A percentile compares a stretch with the other conserved stretches of the same genome.
These are phyloP conservation scores for Ptiloglossa arizonensis DNA, from an alignment of 1,140 invertebrate genomes.

Conservation along the genomic window DNA sequence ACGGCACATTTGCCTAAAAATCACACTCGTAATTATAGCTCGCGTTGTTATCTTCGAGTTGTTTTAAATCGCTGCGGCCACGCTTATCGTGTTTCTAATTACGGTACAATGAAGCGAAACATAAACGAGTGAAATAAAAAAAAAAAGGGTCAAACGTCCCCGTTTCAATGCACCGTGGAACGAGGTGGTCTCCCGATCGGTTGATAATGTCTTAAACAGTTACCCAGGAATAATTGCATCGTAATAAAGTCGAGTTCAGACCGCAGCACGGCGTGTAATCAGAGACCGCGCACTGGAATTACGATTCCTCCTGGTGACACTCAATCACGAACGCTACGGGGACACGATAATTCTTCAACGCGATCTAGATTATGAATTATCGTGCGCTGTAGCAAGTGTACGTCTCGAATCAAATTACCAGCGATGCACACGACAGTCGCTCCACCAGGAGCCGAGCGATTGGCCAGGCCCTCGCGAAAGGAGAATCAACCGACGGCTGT, in stretches of 20 bases:
- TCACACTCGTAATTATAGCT: too few species aligned
- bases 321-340: constrained; percentile 1
- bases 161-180: too few species aligned
- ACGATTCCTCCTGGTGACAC: constrained; percentile 7
- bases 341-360: constrained; percentile 46
- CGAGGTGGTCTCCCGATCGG: too few species aligned
- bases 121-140: too few species aligned
- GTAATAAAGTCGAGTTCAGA: background rate
- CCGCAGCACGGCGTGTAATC: constrained; percentile 1
- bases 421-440: constrained; percentile 23
- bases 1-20: too few species aligned
- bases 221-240: background rate
- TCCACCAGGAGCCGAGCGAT: constrained; percentile 18
- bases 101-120: too few species aligned
- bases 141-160: too few species aligned
- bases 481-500: constrained; percentile 38
- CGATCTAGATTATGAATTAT: constrained; percentile 38
- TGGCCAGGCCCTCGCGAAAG: constrained; percentile 24
- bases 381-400: background rate
- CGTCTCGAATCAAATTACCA: constrained; percentile 32
- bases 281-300: background rate
- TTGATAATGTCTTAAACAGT: background rate
- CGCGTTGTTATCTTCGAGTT: too few species aligned
- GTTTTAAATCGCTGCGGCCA: too few species aligned
- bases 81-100: too few species aligned